Percentiles rank a stretch among this genome's conserved stretches.
Conservation (phyloP, 1,140 invertebrate genomes). For the Lepidurus packardi region DNA sequence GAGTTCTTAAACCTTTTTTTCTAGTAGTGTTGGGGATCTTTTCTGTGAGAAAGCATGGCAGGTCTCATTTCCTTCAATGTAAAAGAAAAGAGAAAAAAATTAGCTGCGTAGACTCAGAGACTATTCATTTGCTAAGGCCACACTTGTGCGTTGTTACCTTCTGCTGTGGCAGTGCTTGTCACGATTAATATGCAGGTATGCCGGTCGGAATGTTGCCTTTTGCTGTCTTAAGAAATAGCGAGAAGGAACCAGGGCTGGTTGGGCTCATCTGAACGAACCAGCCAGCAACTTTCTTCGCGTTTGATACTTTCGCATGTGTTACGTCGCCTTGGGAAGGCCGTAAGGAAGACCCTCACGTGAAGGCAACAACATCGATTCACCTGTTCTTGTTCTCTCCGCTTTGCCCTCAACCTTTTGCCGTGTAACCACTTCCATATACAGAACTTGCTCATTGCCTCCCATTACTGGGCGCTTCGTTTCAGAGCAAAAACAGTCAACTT, state of each 20-base stretch:
- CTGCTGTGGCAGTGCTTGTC: conserved; percentile 16
- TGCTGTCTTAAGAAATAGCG: background rate
- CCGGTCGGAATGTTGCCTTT: conserved; percentile 14
- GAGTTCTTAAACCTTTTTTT: too few species aligned
- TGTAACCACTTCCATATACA: conserved; percentile 15
- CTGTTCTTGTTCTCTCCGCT: background rate
- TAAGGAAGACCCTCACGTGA: background rate
- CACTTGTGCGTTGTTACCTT: background rate
- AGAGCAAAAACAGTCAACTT: background rate
- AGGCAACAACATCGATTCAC: background rate
- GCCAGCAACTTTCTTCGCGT: background rate
- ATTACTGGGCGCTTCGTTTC: background rate
- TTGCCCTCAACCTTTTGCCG: conserved; percentile 9
- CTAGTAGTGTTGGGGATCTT: too few species aligned
- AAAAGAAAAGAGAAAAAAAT: too few species aligned
- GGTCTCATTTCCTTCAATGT: too few species aligned
- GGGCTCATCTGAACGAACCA: background rate
- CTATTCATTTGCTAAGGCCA: background rate
- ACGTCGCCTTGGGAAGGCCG: background rate
- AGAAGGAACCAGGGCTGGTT: conserved; percentile 7
- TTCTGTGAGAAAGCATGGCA: too few species aligned
- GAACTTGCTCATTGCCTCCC: conserved; percentile 18
- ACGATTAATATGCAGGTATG: conserved; percentile 19
- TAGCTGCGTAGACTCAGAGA: too few species aligned
- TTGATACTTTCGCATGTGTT: background rate